Evolutionary conservation across 2,888 invertebrate genomes (phyloP).

Genomic region (Netelia melanura): DNA sequence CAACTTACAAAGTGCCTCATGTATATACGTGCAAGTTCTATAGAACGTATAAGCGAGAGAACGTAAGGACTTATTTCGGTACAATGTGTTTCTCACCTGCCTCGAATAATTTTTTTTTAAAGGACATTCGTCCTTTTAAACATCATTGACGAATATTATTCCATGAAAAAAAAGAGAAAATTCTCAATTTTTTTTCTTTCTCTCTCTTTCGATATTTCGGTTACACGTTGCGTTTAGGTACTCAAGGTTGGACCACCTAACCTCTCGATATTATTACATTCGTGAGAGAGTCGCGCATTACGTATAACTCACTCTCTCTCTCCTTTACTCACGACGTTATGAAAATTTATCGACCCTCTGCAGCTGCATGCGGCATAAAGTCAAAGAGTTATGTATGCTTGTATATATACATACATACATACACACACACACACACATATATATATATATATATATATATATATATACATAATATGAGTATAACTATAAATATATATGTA

Average conservation of each 20-base stretch:
- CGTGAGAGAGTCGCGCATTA: conserved; percentile 1
- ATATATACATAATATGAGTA: conserved; percentile 19
- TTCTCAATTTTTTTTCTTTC: background rate
- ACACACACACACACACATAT: conserved; percentile 16
- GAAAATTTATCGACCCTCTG: conserved; percentile 48
- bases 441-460: conserved; percentile 31
- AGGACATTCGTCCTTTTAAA: too few relatives aligned
- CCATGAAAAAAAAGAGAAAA: too few relatives aligned
- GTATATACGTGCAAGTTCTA: conserved; percentile 25
- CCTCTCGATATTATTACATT: conserved; percentile 28
- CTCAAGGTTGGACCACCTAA: background rate
- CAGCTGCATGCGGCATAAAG: conserved; percentile 43
- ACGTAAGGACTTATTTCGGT: too few relatives aligned
- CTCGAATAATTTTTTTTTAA: background rate
- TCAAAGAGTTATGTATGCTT: conserved; percentile 46
- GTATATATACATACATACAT: background rate
- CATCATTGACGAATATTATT: too few relatives aligned
- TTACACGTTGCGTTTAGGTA: background rate
- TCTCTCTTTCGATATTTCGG: background rate
- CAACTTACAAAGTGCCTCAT: conserved; percentile 51
- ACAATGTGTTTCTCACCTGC: too few relatives aligned
- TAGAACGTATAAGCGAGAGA: background rate
- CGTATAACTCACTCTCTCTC: background rate
- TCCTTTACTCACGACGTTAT: conserved; percentile 26
- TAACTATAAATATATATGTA: conserved; percentile 12